Evolutionary conservation across 2,113 vertebrate species (phyloP).

Genomic region (Hippopotamus amphibius): DNA sequence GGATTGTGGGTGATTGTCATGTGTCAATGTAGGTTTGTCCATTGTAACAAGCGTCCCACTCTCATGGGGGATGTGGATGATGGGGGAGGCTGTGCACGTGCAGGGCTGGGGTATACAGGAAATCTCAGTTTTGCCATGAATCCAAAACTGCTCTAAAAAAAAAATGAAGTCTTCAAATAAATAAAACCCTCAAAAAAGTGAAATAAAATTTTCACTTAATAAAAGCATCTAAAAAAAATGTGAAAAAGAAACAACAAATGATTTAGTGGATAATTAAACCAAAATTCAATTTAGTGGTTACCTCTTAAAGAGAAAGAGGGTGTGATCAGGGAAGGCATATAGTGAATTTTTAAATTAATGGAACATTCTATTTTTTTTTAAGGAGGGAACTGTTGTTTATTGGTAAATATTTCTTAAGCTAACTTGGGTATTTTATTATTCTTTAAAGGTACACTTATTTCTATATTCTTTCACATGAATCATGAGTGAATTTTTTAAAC

Average conservation of each 20-base stretch:
- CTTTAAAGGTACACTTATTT: neutral
- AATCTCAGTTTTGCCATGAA: neutral
- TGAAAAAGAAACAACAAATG: neutral
- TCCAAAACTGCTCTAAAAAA: neutral
- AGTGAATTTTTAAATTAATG: neutral
- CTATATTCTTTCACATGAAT: neutral
- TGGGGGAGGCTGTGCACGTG: neutral
- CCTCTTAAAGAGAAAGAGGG: neutral
- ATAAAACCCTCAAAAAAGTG: neutral
- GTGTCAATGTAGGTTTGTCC: too few species aligned
- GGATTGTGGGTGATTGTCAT: neutral
- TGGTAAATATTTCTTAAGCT: neutral
- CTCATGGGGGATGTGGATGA: neutral
- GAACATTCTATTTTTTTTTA: neutral
- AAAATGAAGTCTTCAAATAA: neutral
- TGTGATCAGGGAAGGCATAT: neutral
- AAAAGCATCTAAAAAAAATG: neutral
- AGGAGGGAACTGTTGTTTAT: neutral
- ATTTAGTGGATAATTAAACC: neutral
- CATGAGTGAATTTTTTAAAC: neutral
- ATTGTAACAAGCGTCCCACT: neutral
- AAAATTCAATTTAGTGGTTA: constrained; percentile 19
- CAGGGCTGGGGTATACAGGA: neutral
- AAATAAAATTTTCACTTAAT: neutral
- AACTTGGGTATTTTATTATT: neutral